Conservation (phyloP, 2,113 vertebrate species). For the Malurus alboscapulatus region DNA sequence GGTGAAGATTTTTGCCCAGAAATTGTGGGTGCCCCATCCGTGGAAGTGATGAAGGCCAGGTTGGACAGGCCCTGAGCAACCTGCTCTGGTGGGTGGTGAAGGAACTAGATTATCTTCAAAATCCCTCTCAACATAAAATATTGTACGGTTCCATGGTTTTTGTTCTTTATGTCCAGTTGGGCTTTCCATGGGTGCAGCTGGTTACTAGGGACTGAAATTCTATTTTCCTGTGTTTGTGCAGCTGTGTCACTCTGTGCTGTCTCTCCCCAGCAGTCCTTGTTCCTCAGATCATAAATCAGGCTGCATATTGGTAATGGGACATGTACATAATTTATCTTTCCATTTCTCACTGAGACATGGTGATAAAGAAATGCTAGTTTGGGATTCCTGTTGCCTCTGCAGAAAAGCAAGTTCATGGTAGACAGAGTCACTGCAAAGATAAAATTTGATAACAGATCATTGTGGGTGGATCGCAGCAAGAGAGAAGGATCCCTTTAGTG, state of each 20-base stretch:
- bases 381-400: background rate
- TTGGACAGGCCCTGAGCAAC: background rate
- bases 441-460: background rate
- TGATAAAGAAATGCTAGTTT: background rate
- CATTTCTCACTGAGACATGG: background rate
- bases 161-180: background rate
- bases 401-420: background rate
- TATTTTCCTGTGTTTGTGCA: background rate
- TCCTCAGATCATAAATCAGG: background rate
- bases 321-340: background rate
- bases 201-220: background rate
- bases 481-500: background rate
- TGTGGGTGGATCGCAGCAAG: background rate
- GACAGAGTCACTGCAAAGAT: background rate
- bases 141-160: background rate
- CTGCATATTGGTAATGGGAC: background rate
- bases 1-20: background rate
- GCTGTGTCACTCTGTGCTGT: fast-evolving
- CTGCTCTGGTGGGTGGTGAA: background rate
- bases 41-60: background rate
- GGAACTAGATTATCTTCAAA: background rate
- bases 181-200: background rate
- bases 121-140: background rate
- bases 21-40: background rate
- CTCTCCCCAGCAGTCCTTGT: background rate